phyloP scores from a whole-genome alignment of 2,888 invertebrate genomes.

The Pherbina coryleti region DNA sequence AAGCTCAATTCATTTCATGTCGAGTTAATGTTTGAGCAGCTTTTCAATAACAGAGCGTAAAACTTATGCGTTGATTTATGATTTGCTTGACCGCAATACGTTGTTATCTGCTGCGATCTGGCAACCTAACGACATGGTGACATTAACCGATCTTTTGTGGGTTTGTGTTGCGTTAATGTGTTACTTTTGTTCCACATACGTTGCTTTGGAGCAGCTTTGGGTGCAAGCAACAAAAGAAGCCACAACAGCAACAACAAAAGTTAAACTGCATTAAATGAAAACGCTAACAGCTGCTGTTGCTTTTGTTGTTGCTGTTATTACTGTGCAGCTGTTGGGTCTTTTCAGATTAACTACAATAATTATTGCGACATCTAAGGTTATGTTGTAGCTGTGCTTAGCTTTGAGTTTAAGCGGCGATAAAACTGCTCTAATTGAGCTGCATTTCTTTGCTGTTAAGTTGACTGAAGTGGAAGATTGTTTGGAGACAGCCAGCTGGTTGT shows the following conservation, averaged over 20 bases:
- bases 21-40: too few relatives aligned
- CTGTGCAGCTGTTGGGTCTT: too few relatives aligned
- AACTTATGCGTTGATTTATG: neutral
- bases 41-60: too few relatives aligned
- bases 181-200: neutral
- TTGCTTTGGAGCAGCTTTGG: too few relatives aligned
- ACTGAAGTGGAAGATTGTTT: too few relatives aligned
- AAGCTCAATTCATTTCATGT: neutral
- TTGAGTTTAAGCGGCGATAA: neutral
- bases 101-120: neutral
- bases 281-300: neutral
- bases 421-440: slow-evolving; percentile 4
- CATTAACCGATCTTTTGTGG: neutral
- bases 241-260: neutral
- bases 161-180: neutral
- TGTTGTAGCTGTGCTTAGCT: neutral
- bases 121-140: too few relatives aligned
- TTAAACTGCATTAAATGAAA: neutral
- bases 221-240: neutral
- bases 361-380: neutral
- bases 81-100: neutral
- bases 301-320: too few relatives aligned
- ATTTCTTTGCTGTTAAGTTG: too few relatives aligned
- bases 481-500: too few relatives aligned
- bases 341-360: too few relatives aligned